These are phyloP conservation scores for Acronicta leporina DNA, from an alignment of 2,888 invertebrate genomes.

Conservation along the genomic window DNA sequence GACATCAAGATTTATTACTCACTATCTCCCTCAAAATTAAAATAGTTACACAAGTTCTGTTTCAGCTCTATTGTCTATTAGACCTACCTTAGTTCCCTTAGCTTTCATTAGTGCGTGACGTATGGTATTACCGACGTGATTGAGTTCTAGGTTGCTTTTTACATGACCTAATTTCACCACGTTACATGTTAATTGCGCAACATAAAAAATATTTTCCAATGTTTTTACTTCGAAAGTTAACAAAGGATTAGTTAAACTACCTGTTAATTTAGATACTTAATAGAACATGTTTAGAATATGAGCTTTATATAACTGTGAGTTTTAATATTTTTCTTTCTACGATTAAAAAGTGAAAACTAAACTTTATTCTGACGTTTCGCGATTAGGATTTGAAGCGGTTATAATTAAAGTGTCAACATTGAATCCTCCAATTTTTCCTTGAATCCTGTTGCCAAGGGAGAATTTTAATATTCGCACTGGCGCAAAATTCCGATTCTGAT, in stretches of 20 bases:
- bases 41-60: not conserved
- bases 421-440: slow-evolving; percentile 48
- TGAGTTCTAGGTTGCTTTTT: slow-evolving; percentile 60
- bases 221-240: slow-evolving; percentile 7
- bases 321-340: no score
- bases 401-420: slow-evolving; percentile 52
- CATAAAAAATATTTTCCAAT: slow-evolving; percentile 12
- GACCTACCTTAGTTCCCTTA: slow-evolving; percentile 19
- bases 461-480: slow-evolving; percentile 49
- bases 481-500: slow-evolving; percentile 46
- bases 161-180: slow-evolving; percentile 57
- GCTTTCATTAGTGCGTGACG: slow-evolving; percentile 52
- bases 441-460: slow-evolving; percentile 58
- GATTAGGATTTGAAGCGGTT: slow-evolving; percentile 33
- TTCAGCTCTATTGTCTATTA: slow-evolving; percentile 14
- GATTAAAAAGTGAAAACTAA: slow-evolving; percentile 50
- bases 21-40: not conserved
- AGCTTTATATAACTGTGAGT: not conserved
- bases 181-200: slow-evolving; percentile 40
- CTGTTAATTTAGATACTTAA: no score
- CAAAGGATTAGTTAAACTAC: not conserved
- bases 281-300: no score
- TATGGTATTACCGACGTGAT: slow-evolving; percentile 43
- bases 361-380: slow-evolving; percentile 45
- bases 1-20: no score